These are phyloP conservation scores for Deroplatys truncata DNA, from an alignment of 2,888 invertebrate genomes.

Conservation along the genomic window DNA sequence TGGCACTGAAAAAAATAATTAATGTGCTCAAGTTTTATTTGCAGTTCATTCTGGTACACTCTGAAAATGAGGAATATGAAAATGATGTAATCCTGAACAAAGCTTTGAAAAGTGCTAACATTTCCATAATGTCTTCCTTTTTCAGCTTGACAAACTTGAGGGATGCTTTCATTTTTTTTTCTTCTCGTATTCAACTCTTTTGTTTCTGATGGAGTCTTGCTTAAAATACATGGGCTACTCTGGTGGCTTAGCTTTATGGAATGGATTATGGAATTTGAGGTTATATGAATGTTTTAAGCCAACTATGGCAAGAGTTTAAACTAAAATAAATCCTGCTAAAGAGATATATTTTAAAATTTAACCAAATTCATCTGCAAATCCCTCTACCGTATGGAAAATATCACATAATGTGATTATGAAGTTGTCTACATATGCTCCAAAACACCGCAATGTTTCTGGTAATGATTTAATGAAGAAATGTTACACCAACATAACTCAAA, in stretches of 20 bases:
- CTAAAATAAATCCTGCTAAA: too few relatives aligned
- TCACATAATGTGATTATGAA: too few relatives aligned
- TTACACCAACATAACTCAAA: too few relatives aligned
- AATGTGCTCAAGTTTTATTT: neutral
- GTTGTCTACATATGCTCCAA: too few relatives aligned
- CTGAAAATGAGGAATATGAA: neutral
- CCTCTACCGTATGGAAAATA: too few relatives aligned
- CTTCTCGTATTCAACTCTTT: neutral
- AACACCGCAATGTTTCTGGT: too few relatives aligned
- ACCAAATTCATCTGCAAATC: too few relatives aligned
- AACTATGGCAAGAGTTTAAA: too few relatives aligned
- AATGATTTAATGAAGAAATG: too few relatives aligned
- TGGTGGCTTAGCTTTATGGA: neutral
- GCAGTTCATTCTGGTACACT: slow-evolving; percentile 24
- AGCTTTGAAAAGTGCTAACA: neutral
- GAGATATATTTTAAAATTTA: too few relatives aligned
- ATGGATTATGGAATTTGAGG: neutral
- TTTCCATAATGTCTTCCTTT: neutral
- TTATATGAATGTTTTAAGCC: neutral
- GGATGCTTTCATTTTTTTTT: neutral
- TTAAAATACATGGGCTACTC: neutral
- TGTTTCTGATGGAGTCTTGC: neutral
- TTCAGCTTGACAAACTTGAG: neutral
- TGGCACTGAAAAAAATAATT: neutral
- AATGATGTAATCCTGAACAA: neutral